These are phyloP conservation scores for Stenodema calcarata DNA, from an alignment of 2,888 invertebrate genomes.

Conservation along the genomic window DNA sequence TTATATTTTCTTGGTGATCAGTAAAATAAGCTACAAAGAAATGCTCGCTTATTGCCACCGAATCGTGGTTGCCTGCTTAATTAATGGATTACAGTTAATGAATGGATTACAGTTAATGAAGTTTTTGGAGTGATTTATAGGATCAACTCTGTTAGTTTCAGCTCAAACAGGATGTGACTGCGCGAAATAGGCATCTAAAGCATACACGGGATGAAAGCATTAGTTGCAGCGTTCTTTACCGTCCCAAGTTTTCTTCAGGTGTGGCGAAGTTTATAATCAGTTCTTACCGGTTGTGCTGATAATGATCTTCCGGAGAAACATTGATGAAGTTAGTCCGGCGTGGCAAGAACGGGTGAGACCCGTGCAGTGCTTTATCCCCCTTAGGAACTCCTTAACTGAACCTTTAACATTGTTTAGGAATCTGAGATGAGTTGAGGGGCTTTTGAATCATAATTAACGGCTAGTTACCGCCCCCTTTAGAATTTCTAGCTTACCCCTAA, in stretches of 20 bases:
- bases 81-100: too few relatives aligned
- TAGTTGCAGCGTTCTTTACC: background rate
- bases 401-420: background rate
- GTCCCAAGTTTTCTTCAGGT: background rate
- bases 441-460: background rate
- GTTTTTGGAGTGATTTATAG: too few relatives aligned
- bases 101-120: too few relatives aligned
- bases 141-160: background rate
- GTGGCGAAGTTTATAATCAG: background rate
- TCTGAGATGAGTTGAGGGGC: background rate
- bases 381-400: background rate
- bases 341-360: background rate
- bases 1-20: too few relatives aligned
- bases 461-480: background rate
- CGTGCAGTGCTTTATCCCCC: background rate
- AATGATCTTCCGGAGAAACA: background rate
- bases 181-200: background rate
- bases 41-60: too few relatives aligned
- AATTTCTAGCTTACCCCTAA: background rate
- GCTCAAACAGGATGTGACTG: background rate
- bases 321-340: background rate
- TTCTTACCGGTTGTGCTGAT: background rate
- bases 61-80: too few relatives aligned
- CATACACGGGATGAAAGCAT: too few relatives aligned
- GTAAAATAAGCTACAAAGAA: too few relatives aligned